Evolutionary conservation across 2,888 invertebrate genomes (phyloP).

Genomic region (Chalcosyrphus nemorum): DNA sequence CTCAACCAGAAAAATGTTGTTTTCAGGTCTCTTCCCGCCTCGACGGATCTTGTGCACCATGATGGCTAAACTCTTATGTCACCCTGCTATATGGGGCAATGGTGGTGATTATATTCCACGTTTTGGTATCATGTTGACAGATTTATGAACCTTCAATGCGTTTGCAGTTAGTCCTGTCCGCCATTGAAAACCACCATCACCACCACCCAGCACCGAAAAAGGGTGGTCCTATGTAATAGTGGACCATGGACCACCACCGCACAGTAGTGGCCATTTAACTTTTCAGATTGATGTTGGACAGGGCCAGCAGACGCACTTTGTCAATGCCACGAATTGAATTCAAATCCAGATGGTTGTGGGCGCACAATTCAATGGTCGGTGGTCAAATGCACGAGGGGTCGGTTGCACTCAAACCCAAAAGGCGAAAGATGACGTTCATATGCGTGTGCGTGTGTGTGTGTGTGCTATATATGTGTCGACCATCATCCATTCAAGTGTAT

Average conservation of each 20-base stretch:
- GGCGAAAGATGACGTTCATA: conserved; percentile 45
- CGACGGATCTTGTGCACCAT: neutral
- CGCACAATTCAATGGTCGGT: conserved; percentile 54
- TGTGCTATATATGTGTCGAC: no score
- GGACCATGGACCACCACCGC: neutral
- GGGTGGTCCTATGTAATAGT: neutral
- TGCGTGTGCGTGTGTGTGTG: neutral
- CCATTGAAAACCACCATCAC: neutral
- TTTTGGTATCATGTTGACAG: conserved; percentile 61
- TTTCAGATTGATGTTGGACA: conserved; percentile 64
- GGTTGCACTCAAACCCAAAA: conserved; percentile 32
- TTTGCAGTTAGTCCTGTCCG: conserved; percentile 33
- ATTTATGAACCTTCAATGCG: conserved; percentile 66
- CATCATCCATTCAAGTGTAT: neutral
- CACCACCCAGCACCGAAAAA: neutral
- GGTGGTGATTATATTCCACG: conserved; percentile 43
- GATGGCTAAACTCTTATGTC: neutral
- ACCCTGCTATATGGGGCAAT: no score
- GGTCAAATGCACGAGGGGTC: conserved; percentile 61
- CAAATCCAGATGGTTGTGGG: conserved; percentile 67
- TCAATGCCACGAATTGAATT: conserved; percentile 73
- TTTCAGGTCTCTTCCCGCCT: neutral
- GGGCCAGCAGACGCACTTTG: conserved; percentile 64
- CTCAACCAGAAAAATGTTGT: neutral
- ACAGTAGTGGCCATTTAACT: conserved; percentile 49